Conservation (phyloP, 2,113 vertebrate species). For the Holacanthus passer region DNA sequence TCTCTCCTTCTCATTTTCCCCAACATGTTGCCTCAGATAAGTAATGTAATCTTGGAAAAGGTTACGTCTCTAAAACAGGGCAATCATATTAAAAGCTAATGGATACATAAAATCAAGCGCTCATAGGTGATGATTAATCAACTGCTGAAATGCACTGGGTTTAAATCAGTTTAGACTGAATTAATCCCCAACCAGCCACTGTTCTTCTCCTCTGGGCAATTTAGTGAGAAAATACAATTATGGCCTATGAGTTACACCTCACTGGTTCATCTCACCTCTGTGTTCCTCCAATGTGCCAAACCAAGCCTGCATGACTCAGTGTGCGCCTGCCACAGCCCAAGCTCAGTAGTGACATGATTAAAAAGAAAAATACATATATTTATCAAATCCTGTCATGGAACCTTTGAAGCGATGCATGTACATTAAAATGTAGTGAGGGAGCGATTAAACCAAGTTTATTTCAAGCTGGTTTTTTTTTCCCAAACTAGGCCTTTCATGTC, state of each 20-base stretch:
- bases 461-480: conserved; percentile 1
- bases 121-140: conserved; percentile 86
- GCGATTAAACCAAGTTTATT: conserved; percentile 56
- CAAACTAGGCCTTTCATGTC: conserved; percentile 46
- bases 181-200: conserved; percentile 81
- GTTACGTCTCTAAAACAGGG: conserved; percentile 80
- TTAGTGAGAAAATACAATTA: conserved; percentile 86
- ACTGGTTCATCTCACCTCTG: conserved; percentile 74
- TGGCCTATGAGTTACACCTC: conserved; percentile 79
- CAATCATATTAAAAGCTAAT: conserved; percentile 84
- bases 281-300: conserved; percentile 56
- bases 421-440: not conserved
- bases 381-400: conserved; percentile 26
- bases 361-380: conserved; percentile 11
- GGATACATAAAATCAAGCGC: conserved; percentile 83
- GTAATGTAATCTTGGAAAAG: conserved; percentile 82
- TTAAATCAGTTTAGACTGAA: conserved; percentile 84
- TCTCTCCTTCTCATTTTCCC: conserved; percentile 46
- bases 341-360: conserved; percentile 42
- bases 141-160: conserved; percentile 79
- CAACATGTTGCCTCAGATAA: conserved; percentile 72
- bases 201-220: conserved; percentile 81
- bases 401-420: conserved; percentile 31
- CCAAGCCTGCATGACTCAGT: conserved; percentile 50
- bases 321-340: conserved; percentile 23